Evolutionary conservation across 2,888 invertebrate species (phyloP), one percentile per base, ranked within the genome.

Genomic region (Pachymerium ferrugineum): DNA sequence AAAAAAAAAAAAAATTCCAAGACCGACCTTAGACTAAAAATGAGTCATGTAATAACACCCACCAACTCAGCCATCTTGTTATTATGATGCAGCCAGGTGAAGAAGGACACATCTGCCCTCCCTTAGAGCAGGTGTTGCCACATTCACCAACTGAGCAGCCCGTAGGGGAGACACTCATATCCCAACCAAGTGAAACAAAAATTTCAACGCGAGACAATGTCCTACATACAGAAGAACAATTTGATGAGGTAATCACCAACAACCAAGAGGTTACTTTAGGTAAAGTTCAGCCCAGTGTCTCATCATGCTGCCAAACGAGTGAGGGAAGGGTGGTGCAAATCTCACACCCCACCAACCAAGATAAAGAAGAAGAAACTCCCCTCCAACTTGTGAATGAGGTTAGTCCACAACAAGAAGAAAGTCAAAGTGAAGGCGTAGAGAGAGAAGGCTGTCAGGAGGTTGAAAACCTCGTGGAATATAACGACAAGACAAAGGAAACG

Each of bases 81-180:
- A 47, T 47, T 47, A 47, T 47, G 47, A 47, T 47, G 19, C 47
- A 47, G 22, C 47, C 47, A 47, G 47, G 47, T 47, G 47, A 47
- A 47, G 22, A 47, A 47, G 47, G 47, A 47, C 47, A 47, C 47
- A 47, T 47, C n/a, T 47, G 47, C 47, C 19, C 47, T 22, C 47
- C 47, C 47, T 22, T 16, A 47, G 47, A 47, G 47, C 47, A 47
- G 47, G 47, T 47, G 47, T 47, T 47, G 47, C 19, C 19, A 19
- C n/a, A 47, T 47, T 47, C 47, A 47, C 47, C 47, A 47, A 47
- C 47, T 3, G 47, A 0, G n/a, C n/a, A n/a, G 16, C 16, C 47
- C 0, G n/a, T 47, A 16, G 16, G 19, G 47, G 19, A 22, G 19
- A 22, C 16, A 8, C 22, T 47, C 22, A 8, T 22, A 22, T 47